These are phyloP conservation scores for Clangula hyemalis DNA, from an alignment of 2,797 vertebrate species.

Conservation along the genomic window DNA sequence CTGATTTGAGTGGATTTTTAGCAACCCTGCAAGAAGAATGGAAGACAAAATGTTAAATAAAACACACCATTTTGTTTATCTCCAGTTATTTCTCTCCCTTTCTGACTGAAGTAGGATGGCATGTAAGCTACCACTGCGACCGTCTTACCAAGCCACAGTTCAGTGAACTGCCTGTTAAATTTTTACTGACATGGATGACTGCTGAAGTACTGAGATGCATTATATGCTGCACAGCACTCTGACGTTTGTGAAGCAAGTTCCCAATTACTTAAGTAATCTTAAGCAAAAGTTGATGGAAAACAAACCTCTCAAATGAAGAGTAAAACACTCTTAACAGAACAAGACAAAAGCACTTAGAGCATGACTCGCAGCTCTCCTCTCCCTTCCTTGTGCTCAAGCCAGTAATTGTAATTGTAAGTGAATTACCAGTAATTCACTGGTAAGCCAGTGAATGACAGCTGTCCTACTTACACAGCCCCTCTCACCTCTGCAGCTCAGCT, in stretches of 20 bases:
- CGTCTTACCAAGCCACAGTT: constrained; percentile 8
- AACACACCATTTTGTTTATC: constrained; percentile 48
- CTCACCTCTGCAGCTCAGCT: background rate
- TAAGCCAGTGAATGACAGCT: background rate
- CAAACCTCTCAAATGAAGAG: background rate
- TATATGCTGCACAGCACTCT: background rate
- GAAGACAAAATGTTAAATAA: constrained; percentile 70
- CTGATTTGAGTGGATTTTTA: constrained; percentile 93
- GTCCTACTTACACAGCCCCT: background rate
- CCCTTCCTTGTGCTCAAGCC: background rate
- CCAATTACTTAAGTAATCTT: background rate
- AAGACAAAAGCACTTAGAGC: background rate
- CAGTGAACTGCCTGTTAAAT: background rate
- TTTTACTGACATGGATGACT: background rate
- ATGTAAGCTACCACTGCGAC: background rate
- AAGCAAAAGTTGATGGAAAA: background rate
- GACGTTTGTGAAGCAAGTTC: background rate
- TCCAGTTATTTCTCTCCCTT: constrained; percentile 53
- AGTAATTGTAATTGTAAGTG: too few species aligned
- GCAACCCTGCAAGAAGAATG: constrained; percentile 84
- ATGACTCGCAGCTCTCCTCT: background rate
- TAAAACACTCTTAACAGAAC: background rate
- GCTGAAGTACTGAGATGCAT: background rate
- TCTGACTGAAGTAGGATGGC: background rate
- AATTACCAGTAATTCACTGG: too few species aligned